Percentiles rank a stretch among this genome's conserved stretches.
These are phyloP conservation scores for Pelecanus crispus DNA, from an alignment of 2,113 vertebrate species.

Conservation along the genomic window DNA sequence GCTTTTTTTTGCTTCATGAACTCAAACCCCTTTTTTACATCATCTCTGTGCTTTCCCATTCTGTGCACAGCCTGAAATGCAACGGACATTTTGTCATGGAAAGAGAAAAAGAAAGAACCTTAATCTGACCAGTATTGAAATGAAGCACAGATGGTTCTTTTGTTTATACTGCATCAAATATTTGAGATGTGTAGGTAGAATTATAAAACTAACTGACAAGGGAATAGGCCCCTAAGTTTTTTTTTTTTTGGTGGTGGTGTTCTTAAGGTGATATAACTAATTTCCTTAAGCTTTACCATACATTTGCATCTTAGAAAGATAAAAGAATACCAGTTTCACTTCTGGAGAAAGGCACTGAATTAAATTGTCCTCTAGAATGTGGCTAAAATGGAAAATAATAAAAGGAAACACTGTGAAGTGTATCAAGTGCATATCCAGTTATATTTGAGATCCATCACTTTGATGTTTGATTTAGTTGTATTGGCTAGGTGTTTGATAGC, in stretches of 20 bases:
- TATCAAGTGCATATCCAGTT: neutral
- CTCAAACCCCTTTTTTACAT: neutral
- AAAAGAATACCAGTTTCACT: neutral
- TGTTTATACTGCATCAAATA: neutral
- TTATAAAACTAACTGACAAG: neutral
- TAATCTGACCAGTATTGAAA: neutral
- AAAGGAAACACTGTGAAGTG: conserved; percentile 12
- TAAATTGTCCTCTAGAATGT: neutral
- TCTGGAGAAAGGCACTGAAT: neutral
- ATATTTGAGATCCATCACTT: neutral
- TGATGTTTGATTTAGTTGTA: conserved; percentile 8
- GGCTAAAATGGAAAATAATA: conserved; percentile 3
- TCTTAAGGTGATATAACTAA: neutral
- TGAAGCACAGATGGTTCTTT: neutral
- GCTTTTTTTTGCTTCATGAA: neutral
- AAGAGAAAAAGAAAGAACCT: neutral
- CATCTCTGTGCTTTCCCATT: neutral
- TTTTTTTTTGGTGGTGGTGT: neutral
- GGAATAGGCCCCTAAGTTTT: neutral
- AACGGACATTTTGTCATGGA: neutral
- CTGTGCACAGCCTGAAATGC: neutral
- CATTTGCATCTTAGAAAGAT: neutral
- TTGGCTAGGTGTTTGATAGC: neutral
- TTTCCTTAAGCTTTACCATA: neutral
- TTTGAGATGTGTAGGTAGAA: neutral